A percentile compares a stretch with the other conserved stretches of the same genome.
Evolutionary conservation across 2,888 invertebrate species (phyloP).

Genomic region (Pterostichus madidus): DNA sequence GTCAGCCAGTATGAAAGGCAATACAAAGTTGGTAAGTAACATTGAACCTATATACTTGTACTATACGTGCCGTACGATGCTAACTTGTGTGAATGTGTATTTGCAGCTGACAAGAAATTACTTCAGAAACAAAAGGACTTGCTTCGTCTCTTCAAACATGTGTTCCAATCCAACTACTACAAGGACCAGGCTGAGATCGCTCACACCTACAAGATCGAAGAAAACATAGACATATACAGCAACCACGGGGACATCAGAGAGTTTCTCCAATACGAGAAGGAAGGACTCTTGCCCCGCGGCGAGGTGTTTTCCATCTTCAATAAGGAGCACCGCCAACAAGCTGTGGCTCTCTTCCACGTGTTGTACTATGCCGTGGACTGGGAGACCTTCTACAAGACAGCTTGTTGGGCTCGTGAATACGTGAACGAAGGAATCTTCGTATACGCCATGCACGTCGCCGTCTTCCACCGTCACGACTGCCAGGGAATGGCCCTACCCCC

Average conservation of each 20-base stretch:
- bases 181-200: slow-evolving; percentile 80
- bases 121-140: slow-evolving; percentile 76
- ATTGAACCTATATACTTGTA: neutral
- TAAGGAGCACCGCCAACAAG: no score
- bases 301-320: slow-evolving; percentile 71
- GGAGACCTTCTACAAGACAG: no score
- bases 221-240: no score
- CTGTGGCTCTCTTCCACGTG: no score
- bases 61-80: no score
- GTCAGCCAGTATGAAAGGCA: slow-evolving; percentile 70
- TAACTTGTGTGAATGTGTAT: neutral
- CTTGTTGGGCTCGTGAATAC: no score
- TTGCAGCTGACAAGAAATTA: slow-evolving; percentile 68
- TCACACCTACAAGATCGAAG: slow-evolving; percentile 80
- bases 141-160: slow-evolving; percentile 81
- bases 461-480: no score
- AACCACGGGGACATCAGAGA: no score
- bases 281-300: slow-evolving; percentile 81
- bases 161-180: slow-evolving; percentile 74
- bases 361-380: no score
- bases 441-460: no score
- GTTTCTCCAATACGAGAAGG: slow-evolving; percentile 78
- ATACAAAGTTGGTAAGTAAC: slow-evolving; percentile 76
- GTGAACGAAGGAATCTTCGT: no score
- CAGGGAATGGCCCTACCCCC: no score